Evolutionary conservation across 2,888 invertebrate species (phyloP), one percentile per base, ranked within the genome.

Genomic region (Drosophila anomelani): DNA sequence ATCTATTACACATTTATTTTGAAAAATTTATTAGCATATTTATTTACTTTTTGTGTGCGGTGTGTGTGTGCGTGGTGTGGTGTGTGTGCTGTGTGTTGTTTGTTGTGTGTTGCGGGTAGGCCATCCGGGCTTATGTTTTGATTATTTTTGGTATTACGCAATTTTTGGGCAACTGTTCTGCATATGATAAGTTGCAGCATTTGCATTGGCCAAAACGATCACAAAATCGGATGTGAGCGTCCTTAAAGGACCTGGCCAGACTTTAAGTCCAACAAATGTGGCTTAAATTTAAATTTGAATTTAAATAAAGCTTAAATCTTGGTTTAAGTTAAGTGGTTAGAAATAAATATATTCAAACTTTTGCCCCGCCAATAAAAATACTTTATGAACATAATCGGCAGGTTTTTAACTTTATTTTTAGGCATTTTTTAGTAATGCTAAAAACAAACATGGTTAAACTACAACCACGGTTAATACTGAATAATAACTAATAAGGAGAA

Each of bases 1-100:
- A 87, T 87, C 83, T 87, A 81, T 87, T 81, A 85, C 83, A 85
- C 85, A 85, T 87, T 84, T 87, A 87, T 84, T 84, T 84, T 87
- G 82, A 85, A 87, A 84, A 84, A 85, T 87, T 80, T 87, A 83
- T 87, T 85, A 87, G 85, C 83, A 85, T 84, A 87, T 84, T 87
- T 84, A 84, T 87, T 84, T 84, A 84, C 85, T 78, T 85, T 83
- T 76, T 75, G 64, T 43, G 36, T 51, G 23, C 20, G 47, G n/a
- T 73, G 41, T 36, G 39, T 55, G n/a, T 47, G 9, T 29, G 38
- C 15, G 15, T 0, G 6, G 15, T 15, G 15, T 23, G 29, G 38
- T 53, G 66, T 67, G 44, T 34, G 46, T 58, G 17, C 44, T 39
- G 34, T 46, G 46, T 58, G 17, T 49, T 39, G 34, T 46, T 12